phyloP scores from a whole-genome alignment of 2,888 invertebrate genomes.

The Sinodicranocentrus sp. region DNA sequence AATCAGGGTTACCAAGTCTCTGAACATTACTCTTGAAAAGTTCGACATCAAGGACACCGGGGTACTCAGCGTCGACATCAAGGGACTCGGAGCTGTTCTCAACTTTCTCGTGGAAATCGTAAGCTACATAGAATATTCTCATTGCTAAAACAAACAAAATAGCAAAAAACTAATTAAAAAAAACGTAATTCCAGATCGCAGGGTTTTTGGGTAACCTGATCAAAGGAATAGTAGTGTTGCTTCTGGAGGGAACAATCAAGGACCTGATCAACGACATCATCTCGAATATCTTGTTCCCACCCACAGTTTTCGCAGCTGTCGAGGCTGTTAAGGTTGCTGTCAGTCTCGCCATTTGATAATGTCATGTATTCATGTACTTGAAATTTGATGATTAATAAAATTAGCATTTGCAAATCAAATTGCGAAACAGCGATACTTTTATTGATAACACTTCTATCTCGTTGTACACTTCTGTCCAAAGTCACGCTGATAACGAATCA shows the following conservation, averaged over 20 bases:
- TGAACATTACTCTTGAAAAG: slow-evolving; percentile 57
- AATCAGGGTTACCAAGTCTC: background rate
- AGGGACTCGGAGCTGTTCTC: slow-evolving; percentile 71
- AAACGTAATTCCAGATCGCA: slow-evolving; percentile 44
- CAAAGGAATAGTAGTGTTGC: slow-evolving; percentile 69
- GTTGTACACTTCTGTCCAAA: no score
- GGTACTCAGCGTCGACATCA: slow-evolving; percentile 65
- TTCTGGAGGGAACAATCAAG: slow-evolving; percentile 71
- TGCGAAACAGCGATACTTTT: no score
- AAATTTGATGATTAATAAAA: no score
- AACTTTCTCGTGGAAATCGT: slow-evolving; percentile 73
- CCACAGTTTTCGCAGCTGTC: slow-evolving; percentile 17
- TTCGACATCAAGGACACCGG: slow-evolving; percentile 73
- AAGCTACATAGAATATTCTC: slow-evolving; percentile 12
- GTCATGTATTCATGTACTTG: no score
- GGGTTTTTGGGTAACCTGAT: slow-evolving; percentile 70
- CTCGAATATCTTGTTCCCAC: slow-evolving; percentile 51
- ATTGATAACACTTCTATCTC: no score
- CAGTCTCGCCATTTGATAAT: no score
- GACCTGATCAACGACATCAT: slow-evolving; percentile 67
- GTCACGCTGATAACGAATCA: no score
- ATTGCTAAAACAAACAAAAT: background rate
- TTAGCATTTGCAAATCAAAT: no score
- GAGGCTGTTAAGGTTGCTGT: no score
- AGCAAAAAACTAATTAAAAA: no score